These are phyloP conservation scores for Xestia c-nigrum DNA, from an alignment of 2,888 invertebrate genomes.

Conservation along the genomic window DNA sequence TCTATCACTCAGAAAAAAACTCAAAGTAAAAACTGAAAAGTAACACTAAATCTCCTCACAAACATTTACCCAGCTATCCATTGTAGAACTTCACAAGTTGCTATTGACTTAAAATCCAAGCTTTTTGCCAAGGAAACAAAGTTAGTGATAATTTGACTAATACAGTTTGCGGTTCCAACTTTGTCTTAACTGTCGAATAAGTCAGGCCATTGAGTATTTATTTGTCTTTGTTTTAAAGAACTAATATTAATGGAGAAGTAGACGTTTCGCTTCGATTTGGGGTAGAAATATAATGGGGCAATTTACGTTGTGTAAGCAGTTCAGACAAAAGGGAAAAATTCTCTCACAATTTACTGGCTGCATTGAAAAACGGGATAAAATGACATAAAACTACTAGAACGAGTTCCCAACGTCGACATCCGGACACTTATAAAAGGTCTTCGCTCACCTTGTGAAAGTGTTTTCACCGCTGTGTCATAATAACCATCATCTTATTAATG, in stretches of 20 bases:
- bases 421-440: no score
- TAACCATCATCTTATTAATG: no score
- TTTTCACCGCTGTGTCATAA: no score
- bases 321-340: neutral
- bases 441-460: no score
- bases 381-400: no score
- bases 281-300: neutral
- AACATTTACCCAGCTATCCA: slow-evolving; percentile 36
- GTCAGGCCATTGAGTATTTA: slow-evolving; percentile 39
- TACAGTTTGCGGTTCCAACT: slow-evolving; percentile 61
- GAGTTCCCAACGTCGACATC: no score
- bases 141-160: slow-evolving; percentile 69
- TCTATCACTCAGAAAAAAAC: neutral
- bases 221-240: slow-evolving; percentile 42
- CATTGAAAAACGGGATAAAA: no score
- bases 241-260: slow-evolving; percentile 32
- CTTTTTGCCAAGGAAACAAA: slow-evolving; percentile 49
- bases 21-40: slow-evolving; percentile 17
- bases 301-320: neutral
- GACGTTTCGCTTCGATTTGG: neutral
- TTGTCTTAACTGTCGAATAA: slow-evolving; percentile 57
- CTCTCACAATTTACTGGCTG: neutral
- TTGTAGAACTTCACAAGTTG: slow-evolving; percentile 48
- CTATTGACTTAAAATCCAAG: slow-evolving; percentile 59
- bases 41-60: slow-evolving; percentile 30